Base-by-base conservation (phyloP, 1,140 invertebrate genomes). In the Scylla paramamosain region DNA sequence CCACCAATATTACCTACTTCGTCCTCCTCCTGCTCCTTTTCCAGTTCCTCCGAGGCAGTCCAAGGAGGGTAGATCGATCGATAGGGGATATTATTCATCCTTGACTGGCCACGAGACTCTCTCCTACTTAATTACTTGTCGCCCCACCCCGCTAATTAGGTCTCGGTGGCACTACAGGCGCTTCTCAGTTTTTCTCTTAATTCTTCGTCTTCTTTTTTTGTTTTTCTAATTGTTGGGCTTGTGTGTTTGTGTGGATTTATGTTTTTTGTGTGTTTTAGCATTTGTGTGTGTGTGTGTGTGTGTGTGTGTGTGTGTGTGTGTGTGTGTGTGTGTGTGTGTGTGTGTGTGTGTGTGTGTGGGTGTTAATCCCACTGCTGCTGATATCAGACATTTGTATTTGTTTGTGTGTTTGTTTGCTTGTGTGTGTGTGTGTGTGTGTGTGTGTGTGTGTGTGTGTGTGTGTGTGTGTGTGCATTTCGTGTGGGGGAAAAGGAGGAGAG, bases 361-460 rank as follows among this genome's bases (percentile, higher is more conserved):
- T 39, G 39, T 39, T 39, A 2, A 6, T 39, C 39, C 39, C 39
- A 39, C 39, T 6, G 39, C 39, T 39, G 39, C 39, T n/a, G n/a
- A n/a, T n/a, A n/a, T n/a, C n/a, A n/a, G 6, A 39, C 1, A 6
- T 39, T 39, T 6, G 1, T 39, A 39, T 39, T 39, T 39, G 39
- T 39, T 39, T 39, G 39, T 39, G 39, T 39, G 39, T 39, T 39
- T 39, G 39, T 39, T 39, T 39, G 87, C 32, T 0, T 89, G 87
- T 45, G 87, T 89, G 87, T 89, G 87, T 89, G 29, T 89, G 77
- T 82, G 77, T 82, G 20, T 82, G 77, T 82, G 87, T 89, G n/a
- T 89, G 39, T 32, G 31, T 29, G 29, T 89, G 87, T 89, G 87
- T 31, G 87, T 89, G 87, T 82, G 77, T 82, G 77, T 82, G 77